Conservation (phyloP, 2,888 invertebrate species). For the Agrotis ipsilon region DNA sequence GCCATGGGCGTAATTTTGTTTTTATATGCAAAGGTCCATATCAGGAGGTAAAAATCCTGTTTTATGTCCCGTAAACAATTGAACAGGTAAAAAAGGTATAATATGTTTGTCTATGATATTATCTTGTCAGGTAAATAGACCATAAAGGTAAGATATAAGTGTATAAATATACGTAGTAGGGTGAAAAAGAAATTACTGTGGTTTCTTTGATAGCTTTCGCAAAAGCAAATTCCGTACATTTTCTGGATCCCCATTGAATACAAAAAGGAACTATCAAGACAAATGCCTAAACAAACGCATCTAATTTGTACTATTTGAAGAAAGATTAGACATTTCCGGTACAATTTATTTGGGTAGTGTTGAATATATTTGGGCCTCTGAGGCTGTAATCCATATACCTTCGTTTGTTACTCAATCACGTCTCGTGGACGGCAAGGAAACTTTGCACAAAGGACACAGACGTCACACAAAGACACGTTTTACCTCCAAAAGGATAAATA, state of each 20-base stretch:
- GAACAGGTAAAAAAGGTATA: conserved; percentile 26
- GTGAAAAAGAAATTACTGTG: conserved; percentile 5
- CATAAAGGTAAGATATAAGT: conserved; percentile 2
- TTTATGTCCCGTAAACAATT: conserved; percentile 58
- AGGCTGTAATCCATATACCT: conserved; percentile 21
- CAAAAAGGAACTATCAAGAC: neutral
- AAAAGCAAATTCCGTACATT: neutral
- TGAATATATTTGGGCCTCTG: conserved; percentile 19
- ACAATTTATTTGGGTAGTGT: conserved; percentile 27
- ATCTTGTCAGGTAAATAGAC: conserved; percentile 37
- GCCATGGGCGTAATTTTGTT: conserved; percentile 45
- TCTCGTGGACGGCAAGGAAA: conserved; percentile 36
- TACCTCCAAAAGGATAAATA: conserved; percentile 53
- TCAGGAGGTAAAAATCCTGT: conserved; percentile 43
- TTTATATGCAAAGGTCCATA: conserved; percentile 59
- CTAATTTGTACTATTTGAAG: conserved; percentile 2
- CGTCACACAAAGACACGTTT: conserved; percentile 52
- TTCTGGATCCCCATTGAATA: too few relatives aligned
- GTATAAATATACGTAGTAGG: conserved; percentile 2
- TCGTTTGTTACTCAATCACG: conserved; percentile 55
- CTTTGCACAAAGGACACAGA: conserved; percentile 46
- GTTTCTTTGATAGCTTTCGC: neutral
- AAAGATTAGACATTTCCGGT: conserved; percentile 3
- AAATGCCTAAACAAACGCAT: neutral
- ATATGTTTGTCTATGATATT: conserved; percentile 43